Evolutionary conservation across 2,888 invertebrate species (phyloP), one percentile per base, ranked within the genome.

Genomic region (Epirrhoe alternata): DNA sequence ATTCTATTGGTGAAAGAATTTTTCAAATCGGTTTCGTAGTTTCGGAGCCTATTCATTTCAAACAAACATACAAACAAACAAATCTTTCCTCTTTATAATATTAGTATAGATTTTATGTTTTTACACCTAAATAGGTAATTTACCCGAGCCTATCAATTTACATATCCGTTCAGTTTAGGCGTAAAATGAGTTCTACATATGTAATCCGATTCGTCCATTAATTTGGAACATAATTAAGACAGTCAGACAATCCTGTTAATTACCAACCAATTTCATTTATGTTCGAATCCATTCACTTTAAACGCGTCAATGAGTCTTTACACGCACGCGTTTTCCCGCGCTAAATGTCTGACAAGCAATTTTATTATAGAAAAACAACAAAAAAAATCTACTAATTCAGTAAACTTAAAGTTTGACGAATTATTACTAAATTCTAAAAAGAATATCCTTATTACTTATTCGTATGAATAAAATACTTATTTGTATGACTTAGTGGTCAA

Each of bases 281-380:
- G 47, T 60, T 57, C 61, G 61, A 49, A 66, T 67, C 16, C 68
- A 62, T 69, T 63, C 66, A 56, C 62, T 65, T 69, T n/a, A 60
- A 66, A 55, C 55, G 38, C 38, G 38, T 42, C 12, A 42, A 42
- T 42, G 4, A 12, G 12, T 12, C 38, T 42, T 42, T 42, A 42
- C 38, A 42, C 10, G 12, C 0, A 12, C 38, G 38, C 38, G 38
- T 42, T 42, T 42, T 42, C 12, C 12, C 38, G 38, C 38, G 10
- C 12, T 12, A 42, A 10, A 7, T 5, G 8, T 38, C 2, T 10
- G 2, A 10, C 7, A 2, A 8, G 0, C 12, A 42, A 12, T 35
- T 35, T 35, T 5, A 12, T 12, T 12, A 5, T 35, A 35, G 8
- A 35, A 12, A 42, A 12, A 12, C 5, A 12, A 42, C 38, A 0